A percentile compares a stretch with the other conserved stretches of the same genome.
Conservation (phyloP, 2,797 vertebrate species). For the Neosilurus mollespiculum region DNA sequence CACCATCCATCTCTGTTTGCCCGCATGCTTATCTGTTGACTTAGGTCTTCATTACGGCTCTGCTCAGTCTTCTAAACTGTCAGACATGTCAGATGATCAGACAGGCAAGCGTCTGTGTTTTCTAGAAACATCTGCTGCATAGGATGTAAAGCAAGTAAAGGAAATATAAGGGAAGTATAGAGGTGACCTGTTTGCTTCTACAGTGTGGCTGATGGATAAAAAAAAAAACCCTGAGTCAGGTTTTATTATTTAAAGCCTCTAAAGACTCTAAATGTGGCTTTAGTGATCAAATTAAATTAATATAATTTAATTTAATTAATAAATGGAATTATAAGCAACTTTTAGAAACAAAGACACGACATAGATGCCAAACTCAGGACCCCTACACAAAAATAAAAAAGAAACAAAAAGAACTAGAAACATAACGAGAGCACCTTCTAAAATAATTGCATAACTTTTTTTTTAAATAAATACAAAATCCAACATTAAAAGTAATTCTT, state of each 20-base stretch:
- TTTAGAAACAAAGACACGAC: neutral
- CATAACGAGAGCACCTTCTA: neutral
- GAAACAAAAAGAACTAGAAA: neutral
- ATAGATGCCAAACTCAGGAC: neutral
- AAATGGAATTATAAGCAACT: too few relatives aligned
- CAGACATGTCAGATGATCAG: neutral
- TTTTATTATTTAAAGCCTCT: neutral
- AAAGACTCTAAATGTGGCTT: neutral
- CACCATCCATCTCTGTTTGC: neutral
- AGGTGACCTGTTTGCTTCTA: neutral
- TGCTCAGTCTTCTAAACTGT: neutral
- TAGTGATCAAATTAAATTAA: neutral
- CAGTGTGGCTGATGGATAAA: too few relatives aligned
- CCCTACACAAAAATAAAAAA: neutral
- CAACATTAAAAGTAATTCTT: neutral
- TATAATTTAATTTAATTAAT: too few relatives aligned
- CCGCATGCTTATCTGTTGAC: conserved; percentile 6
- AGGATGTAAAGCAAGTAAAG: neutral
- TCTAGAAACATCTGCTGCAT: conserved; percentile 8
- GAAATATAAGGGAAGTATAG: neutral
- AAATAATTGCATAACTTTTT: neutral
- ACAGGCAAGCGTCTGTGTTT: neutral
- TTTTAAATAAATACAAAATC: neutral
- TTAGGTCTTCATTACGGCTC: neutral
- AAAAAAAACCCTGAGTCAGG: neutral